phyloP scores from a whole-genome alignment of 2,888 invertebrate genomes.

The Epistrophe grossulariae region DNA sequence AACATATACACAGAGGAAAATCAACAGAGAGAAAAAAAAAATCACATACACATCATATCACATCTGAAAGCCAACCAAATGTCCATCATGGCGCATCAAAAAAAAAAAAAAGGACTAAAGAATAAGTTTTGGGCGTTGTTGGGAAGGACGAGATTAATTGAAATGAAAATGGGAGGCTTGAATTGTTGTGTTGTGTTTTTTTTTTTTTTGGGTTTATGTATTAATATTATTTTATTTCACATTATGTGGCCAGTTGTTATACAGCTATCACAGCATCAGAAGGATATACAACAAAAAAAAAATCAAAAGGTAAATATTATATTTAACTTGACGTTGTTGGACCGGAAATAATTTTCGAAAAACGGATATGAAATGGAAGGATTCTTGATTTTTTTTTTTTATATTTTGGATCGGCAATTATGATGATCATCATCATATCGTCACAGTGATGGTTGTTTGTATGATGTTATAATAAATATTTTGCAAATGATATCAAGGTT shows the following conservation, averaged over 20 bases:
- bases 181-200: constrained; percentile 18
- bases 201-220: constrained; percentile 7
- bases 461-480: constrained; percentile 40
- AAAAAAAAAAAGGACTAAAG: constrained; percentile 18
- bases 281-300: constrained; percentile 37
- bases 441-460: constrained; percentile 25
- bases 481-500: constrained; percentile 28
- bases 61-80: constrained; percentile 41
- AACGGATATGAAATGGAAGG: constrained; percentile 71
- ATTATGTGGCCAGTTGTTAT: constrained; percentile 38
- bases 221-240: constrained; percentile 39
- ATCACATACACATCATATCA: background rate
- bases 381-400: constrained; percentile 43
- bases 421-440: constrained; percentile 18
- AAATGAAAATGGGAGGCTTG: constrained; percentile 46
- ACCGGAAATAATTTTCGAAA: constrained; percentile 69
- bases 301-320: constrained; percentile 32
- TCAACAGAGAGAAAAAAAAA: constrained; percentile 28
- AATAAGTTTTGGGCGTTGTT: constrained; percentile 20
- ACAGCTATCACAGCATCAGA: background rate
- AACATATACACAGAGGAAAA: constrained; percentile 24
- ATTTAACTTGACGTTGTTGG: constrained; percentile 44
- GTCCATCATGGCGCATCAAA: constrained; percentile 37
- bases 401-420: constrained; percentile 27
- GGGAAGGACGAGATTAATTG: constrained; percentile 63